Evolutionary conservation across 2,888 invertebrate genomes (phyloP), one percentile per base, ranked within the genome.

Genomic region (Noctua janthina): DNA sequence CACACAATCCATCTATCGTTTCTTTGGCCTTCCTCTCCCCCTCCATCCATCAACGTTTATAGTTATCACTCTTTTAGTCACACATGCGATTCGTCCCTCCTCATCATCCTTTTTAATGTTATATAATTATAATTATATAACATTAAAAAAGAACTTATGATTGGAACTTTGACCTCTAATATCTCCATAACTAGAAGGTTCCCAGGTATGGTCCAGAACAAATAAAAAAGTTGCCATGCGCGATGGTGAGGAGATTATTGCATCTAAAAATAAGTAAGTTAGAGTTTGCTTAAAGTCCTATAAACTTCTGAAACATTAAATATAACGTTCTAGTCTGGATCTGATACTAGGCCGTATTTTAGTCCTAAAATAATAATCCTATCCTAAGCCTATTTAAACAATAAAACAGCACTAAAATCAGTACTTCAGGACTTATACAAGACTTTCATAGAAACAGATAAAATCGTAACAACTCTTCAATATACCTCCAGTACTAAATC

Each of bases 361-460:
- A 68, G n/a, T 4, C 23, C n/a, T 84, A 56, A 74, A 81, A 69
- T 62, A 76, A 72, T 56, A 75, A 73, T 29, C 39, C n/a, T 13
- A 49, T 49, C 39, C 6, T 54, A 70, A 59, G 43, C 54, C 66
- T 76, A 76, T 81, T 76, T 35, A 76, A 74, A 70, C 77, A 73
- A 82, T 85, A 88, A 88, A 85, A 85, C 51, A 20, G 46, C 56
- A 76, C 80, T 88, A 85, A 88, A 81, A 68, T 71, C 43, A 78
- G 56, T 69, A 83, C 68, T 79, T 79, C 13, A 79, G 72, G 84
- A 77, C 80, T 81, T 89, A 67, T 79, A 83, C 72, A 79, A 74
- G 69, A 73, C 73, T 79, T 79, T 80, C 77, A 70, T 78, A 74
- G 73, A 76, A 78, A 86, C 69, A 78, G 67, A 87, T 89, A 89